A percentile compares a stretch with the other conserved stretches of the same genome.
Conservation (phyloP, 2,113 vertebrate genomes). For the Zonotrichia leucophrys region DNA sequence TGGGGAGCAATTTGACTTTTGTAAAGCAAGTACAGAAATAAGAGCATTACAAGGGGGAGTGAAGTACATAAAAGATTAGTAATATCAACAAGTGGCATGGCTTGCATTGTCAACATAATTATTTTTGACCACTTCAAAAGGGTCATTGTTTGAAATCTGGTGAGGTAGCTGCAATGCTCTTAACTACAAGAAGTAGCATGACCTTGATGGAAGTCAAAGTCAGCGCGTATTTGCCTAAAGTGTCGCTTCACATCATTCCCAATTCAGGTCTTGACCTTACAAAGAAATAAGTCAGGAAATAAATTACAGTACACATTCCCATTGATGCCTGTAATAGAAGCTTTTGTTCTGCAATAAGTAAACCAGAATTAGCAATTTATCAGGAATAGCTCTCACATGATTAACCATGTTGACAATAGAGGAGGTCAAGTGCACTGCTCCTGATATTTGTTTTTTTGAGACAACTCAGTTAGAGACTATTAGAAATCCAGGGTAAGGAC, state of each 20-base stretch:
- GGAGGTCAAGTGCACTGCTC: not conserved
- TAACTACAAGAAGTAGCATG: not conserved
- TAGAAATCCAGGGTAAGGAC: not conserved
- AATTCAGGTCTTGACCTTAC: not conserved
- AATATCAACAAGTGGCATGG: not conserved
- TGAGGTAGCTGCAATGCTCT: not conserved
- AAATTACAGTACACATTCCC: not conserved
- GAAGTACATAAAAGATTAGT: not conserved
- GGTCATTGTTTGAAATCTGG: not conserved
- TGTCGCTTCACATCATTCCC: not conserved
- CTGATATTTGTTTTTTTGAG: not conserved
- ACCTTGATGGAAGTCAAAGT: not conserved
- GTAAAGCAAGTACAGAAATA: not conserved
- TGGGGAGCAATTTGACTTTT: not conserved
- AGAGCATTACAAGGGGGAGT: not conserved
- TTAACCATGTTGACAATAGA: not conserved
- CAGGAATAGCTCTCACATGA: not conserved
- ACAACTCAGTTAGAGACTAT: not conserved
- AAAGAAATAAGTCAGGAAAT: not conserved
- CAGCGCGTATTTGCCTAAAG: not conserved
- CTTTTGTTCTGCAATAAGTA: not conserved
- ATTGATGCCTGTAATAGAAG: not conserved
- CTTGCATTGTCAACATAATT: not conserved
- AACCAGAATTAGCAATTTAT: not conserved
- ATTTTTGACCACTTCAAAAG: not conserved